Conservation (phyloP, 2,113 vertebrate species). For the Cyprinodon tularosa region DNA sequence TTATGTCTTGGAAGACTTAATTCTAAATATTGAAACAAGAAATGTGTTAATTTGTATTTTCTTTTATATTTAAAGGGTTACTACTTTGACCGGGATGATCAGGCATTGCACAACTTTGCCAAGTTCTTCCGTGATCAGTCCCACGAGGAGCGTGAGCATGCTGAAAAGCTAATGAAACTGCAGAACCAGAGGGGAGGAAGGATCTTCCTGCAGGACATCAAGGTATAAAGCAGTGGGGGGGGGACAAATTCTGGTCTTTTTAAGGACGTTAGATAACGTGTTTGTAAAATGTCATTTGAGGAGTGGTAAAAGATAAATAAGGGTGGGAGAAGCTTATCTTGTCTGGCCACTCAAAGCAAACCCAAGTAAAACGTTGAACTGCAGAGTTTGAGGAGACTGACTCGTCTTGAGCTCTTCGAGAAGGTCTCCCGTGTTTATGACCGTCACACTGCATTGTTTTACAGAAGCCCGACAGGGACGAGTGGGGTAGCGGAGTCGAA, state of each 20-base stretch:
- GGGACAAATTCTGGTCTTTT: neutral
- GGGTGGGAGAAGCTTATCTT: constrained; percentile 68
- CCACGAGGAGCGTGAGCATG: constrained; percentile 84
- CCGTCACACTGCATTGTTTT: constrained; percentile 14
- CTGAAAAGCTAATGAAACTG: constrained; percentile 84
- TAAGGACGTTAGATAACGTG: neutral
- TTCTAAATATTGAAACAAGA: too few species aligned
- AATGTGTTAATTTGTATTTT: neutral
- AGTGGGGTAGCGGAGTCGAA: constrained; percentile 92
- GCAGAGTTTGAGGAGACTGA: neutral
- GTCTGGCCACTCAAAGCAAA: neutral
- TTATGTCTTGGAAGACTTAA: too few species aligned
- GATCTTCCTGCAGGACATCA: constrained; percentile 85
- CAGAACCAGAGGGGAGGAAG: constrained; percentile 89
- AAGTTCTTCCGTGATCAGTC: constrained; percentile 86
- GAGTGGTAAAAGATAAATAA: constrained; percentile 52
- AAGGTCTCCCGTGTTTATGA: neutral
- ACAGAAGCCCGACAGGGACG: constrained; percentile 90
- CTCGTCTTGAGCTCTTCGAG: neutral
- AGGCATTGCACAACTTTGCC: constrained; percentile 85
- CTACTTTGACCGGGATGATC: constrained; percentile 88
- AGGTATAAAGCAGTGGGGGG: constrained; percentile 60
- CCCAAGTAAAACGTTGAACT: constrained; percentile 44
- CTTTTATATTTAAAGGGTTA: constrained; percentile 68
- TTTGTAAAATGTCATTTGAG: constrained; percentile 8